These are phyloP conservation scores for Nixonia krombeini DNA, from an alignment of 1,140 invertebrate species.

Conservation along the genomic window DNA sequence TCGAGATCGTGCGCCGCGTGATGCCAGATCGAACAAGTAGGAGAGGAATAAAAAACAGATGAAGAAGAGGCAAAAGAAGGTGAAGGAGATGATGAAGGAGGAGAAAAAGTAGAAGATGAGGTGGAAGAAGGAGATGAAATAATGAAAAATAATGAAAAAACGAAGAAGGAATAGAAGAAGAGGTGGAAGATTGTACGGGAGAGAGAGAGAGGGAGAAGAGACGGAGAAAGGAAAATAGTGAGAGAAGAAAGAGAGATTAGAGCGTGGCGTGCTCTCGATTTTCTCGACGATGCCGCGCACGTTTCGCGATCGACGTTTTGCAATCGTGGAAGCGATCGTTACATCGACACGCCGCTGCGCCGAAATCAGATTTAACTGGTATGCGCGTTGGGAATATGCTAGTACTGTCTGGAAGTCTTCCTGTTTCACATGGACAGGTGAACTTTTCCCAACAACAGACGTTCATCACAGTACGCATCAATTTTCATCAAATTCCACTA, in stretches of 20 bases:
- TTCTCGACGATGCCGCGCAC: not conserved
- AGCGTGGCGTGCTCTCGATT: slow-evolving; percentile 13
- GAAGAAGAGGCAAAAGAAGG: too few relatives aligned
- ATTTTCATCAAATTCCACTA: too few relatives aligned
- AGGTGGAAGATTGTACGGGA: not conserved
- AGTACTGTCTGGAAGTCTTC: not conserved
- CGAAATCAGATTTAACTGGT: not conserved
- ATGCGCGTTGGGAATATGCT: not conserved
- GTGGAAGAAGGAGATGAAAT: too few relatives aligned
- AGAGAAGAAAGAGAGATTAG: slow-evolving; percentile 14
- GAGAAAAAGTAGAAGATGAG: too few relatives aligned
- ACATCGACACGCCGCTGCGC: not conserved
- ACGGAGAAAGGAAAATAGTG: too few relatives aligned
- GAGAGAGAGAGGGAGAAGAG: too few relatives aligned
- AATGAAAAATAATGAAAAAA: too few relatives aligned
- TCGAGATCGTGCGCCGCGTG: slow-evolving; percentile 15
- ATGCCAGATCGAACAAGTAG: slow-evolving; percentile 13
- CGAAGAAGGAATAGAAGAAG: not conserved
- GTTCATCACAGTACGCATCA: too few relatives aligned
- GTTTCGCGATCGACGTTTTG: not conserved
- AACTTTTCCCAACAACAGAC: too few relatives aligned
- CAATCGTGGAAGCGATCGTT: not conserved
- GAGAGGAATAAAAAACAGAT: slow-evolving; percentile 2
- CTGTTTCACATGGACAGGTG: too few relatives aligned
- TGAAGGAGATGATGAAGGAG: too few relatives aligned